phyloP scores from a whole-genome alignment of 2,113 vertebrate species.

The Colius striatus region DNA sequence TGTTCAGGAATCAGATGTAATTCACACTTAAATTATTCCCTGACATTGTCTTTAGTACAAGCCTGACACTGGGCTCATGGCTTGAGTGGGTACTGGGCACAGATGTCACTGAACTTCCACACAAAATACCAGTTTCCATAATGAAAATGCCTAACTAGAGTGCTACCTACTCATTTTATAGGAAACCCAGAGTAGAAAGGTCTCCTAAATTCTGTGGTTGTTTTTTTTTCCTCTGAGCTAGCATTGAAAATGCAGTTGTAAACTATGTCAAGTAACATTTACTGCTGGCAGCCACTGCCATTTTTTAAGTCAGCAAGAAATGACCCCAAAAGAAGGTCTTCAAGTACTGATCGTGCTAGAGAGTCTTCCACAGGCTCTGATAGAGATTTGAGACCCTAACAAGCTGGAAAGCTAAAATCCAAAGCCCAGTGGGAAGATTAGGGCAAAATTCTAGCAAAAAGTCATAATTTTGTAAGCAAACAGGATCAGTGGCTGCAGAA shows the following conservation, averaged over 20 bases:
- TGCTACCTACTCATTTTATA: neutral
- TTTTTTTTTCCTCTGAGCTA: neutral
- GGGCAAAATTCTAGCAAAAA: neutral
- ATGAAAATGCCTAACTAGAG: neutral
- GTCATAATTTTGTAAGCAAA: neutral
- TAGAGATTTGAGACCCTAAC: neutral
- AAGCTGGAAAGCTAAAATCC: neutral
- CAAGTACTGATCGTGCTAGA: neutral
- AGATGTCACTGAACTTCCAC: neutral
- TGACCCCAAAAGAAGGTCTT: neutral
- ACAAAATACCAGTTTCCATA: neutral
- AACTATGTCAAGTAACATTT: neutral
- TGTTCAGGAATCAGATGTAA: neutral
- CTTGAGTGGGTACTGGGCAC: neutral
- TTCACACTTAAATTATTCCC: neutral
- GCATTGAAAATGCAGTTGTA: neutral
- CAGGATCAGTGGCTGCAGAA: neutral
- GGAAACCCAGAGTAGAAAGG: neutral
- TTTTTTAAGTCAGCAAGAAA: neutral
- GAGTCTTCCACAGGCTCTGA: neutral
- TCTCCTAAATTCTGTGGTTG: neutral
- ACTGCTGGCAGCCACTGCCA: neutral
- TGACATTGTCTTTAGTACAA: neutral
- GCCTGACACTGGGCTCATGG: neutral
- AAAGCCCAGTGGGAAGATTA: neutral